Base-by-base conservation (phyloP, 2,888 invertebrate genomes). In the Homarus gammarus region DNA sequence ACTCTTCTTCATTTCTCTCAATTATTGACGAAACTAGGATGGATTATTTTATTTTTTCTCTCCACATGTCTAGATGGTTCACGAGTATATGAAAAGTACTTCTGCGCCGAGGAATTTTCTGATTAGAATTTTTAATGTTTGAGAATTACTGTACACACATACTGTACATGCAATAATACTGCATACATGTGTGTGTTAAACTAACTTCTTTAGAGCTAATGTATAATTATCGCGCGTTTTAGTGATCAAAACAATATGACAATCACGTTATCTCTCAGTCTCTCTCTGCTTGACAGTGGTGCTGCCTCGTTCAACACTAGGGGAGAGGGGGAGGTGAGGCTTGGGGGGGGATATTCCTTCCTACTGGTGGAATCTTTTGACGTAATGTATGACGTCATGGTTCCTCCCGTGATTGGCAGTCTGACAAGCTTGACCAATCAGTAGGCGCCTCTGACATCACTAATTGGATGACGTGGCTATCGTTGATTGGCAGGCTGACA, bases 381-480 rank as follows among this genome's bases (percentile, higher is more conserved):
- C 27, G 6, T 27, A n/a, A 36, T 36, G 38, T 40, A 31, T 84
- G 75, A 64, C 84, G 77, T 77, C 56, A 40, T 31, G 33, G 31
- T 33, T 56, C 31, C 31, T 27, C 2, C 31, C 22, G n/a, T 84
- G 64, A 84, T 10, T 75, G 72, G 68, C 64, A 83, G 36, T n/a
- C 70, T 8, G 72, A 51, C 49, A 33, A 56, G 83, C 73, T 31
- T 51, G 72, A 49, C 83, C 72, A 83, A 83, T 83, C 83, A 83
- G 72, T 18, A 8, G 51, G 12, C 51, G 49, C 2, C 36, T 72
- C 64, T 70, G 72, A 36, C 83, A 51, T 72, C 40, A 51, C 83
- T 83, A 83, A 83, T 83, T 83, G 83, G 72, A 72, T 70, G 83
- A 72, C 83, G 83, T 72, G 44, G 51, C 56, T n/a, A 3, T 33